Percentiles rank a stretch among this genome's conserved stretches.
Conservation (phyloP, 2,888 invertebrate species). For the Piscicola geometra region DNA sequence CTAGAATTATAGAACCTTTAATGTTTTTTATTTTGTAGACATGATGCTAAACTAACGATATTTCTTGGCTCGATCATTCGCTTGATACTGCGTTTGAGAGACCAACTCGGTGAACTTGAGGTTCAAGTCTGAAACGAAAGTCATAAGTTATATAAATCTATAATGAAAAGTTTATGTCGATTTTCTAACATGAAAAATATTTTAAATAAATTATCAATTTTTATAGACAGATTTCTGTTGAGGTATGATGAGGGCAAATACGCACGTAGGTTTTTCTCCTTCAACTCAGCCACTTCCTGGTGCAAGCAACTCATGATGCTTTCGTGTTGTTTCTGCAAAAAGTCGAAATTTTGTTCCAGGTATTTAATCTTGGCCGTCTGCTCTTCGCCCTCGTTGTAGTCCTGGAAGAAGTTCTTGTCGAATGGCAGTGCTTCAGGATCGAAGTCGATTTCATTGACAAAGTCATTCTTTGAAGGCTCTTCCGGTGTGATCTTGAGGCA, state of each 20-base stretch:
- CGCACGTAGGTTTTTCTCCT: slow-evolving; percentile 1
- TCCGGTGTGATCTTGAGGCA: background rate
- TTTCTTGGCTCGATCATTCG: too few relatives aligned
- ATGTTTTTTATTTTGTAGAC: too few relatives aligned
- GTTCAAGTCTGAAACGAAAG: too few relatives aligned
- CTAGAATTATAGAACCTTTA: too few relatives aligned
- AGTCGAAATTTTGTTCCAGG: background rate
- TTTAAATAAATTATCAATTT: too few relatives aligned
- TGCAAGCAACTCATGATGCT: background rate
- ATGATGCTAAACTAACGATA: too few relatives aligned
- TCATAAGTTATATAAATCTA: too few relatives aligned
- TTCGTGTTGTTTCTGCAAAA: background rate
- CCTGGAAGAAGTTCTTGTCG: background rate
- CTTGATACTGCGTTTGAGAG: background rate
- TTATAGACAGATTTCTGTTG: too few relatives aligned
- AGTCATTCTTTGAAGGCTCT: background rate
- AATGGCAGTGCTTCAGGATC: background rate
- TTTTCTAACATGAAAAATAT: too few relatives aligned
- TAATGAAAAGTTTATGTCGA: too few relatives aligned
- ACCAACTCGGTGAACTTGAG: background rate
- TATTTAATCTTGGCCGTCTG: background rate
- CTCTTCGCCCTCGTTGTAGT: background rate
- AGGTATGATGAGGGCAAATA: too few relatives aligned
- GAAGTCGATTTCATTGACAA: background rate
- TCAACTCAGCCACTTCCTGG: background rate